phyloP scores from a whole-genome alignment of 2,797 vertebrate genomes.

The Staurois parvus region DNA sequence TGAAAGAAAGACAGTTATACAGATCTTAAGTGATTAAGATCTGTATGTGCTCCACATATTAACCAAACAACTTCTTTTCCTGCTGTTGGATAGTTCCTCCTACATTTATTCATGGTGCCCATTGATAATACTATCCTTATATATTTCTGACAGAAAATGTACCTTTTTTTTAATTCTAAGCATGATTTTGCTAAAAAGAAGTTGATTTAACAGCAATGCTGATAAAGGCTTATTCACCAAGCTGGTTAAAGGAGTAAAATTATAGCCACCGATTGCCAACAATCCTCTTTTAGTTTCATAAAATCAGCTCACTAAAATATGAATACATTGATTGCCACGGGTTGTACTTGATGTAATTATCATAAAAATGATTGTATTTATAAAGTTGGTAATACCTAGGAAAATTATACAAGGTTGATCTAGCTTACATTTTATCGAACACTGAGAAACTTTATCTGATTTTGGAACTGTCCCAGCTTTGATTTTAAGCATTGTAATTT shows the following conservation, averaged over 20 bases:
- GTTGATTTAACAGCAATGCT: too few relatives aligned
- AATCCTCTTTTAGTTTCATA: too few relatives aligned
- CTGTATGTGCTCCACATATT: too few relatives aligned
- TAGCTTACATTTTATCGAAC: background rate
- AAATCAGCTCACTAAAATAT: background rate
- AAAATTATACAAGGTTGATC: background rate
- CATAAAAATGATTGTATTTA: background rate
- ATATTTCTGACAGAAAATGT: background rate
- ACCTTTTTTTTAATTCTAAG: too few relatives aligned
- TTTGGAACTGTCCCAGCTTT: background rate
- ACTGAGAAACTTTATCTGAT: background rate
- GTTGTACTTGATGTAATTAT: too few relatives aligned
- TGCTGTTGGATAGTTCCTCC: background rate
- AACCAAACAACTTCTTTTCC: too few relatives aligned
- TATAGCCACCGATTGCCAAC: too few relatives aligned
- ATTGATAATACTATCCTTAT: background rate
- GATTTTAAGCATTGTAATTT: slow-evolving; percentile 2
- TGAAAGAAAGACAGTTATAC: too few relatives aligned
- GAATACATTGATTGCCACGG: too few relatives aligned
- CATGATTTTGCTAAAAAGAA: too few relatives aligned
- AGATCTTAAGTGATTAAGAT: too few relatives aligned
- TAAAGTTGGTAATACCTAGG: background rate
- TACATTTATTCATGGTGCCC: background rate
- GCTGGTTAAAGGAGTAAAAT: background rate
- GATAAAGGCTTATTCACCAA: background rate